Evolutionary conservation across 2,888 invertebrate genomes (phyloP).

Genomic region (Odontocerum albicorne): DNA sequence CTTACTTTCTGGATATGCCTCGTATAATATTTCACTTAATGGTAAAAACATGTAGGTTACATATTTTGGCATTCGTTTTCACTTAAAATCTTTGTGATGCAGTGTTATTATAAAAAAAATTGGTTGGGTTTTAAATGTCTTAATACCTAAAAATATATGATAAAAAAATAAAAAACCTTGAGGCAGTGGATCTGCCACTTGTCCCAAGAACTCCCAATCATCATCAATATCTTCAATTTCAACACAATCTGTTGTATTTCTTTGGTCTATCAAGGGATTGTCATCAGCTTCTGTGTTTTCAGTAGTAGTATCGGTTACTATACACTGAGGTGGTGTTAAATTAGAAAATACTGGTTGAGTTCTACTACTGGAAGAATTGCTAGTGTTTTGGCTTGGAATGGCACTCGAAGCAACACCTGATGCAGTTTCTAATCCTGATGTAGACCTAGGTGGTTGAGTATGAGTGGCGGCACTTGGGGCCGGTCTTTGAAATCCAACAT

Average conservation of each 20-base stretch:
- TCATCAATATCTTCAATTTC: slow-evolving; percentile 56
- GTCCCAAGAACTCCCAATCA: slow-evolving; percentile 54
- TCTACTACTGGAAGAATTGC: slow-evolving; percentile 8
- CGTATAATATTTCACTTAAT: too few relatives aligned
- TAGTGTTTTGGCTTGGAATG: slow-evolving; percentile 35
- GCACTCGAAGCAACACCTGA: slow-evolving; percentile 31
- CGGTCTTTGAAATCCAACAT: slow-evolving; percentile 3
- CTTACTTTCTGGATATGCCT: too few relatives aligned
- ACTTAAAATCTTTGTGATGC: too few relatives aligned
- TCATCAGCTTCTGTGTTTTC: slow-evolving; percentile 3
- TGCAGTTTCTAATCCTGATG: not conserved
- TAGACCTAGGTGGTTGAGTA: not conserved
- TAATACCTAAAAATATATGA: too few relatives aligned
- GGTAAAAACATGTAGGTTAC: too few relatives aligned
- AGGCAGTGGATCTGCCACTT: slow-evolving; percentile 49
- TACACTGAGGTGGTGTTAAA: slow-evolving; percentile 20
- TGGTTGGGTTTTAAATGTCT: too few relatives aligned
- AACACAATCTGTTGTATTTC: slow-evolving; percentile 56
- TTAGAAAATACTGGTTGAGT: not conserved
- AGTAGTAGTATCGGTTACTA: slow-evolving; percentile 26
- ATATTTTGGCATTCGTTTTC: too few relatives aligned
- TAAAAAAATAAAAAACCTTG: slow-evolving; percentile 47
- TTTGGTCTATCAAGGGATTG: slow-evolving; percentile 29
- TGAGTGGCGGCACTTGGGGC: slow-evolving; percentile 3
- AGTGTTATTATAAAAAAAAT: too few relatives aligned